Evolutionary conservation across 2,888 invertebrate genomes (phyloP).

Genomic region (Creontiades dilutus): DNA sequence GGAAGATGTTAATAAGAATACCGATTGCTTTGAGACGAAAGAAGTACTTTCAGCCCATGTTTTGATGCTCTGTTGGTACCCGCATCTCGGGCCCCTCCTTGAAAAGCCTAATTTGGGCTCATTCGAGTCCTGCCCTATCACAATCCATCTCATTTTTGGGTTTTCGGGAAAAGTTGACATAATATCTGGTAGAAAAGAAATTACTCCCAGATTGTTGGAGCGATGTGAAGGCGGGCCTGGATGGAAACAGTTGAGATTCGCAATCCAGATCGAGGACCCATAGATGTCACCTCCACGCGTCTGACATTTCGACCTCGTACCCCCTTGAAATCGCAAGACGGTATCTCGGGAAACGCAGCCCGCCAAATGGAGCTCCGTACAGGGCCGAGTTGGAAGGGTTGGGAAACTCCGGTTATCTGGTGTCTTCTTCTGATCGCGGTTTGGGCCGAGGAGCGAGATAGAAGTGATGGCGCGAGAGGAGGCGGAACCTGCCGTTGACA

Average conservation of each 20-base stretch:
- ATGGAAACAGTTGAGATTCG: background rate
- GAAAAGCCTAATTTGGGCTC: no score
- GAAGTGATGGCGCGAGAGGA: no score
- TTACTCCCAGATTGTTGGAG: no score
- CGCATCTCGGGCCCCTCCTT: no score
- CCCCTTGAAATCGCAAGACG: background rate
- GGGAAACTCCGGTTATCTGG: background rate
- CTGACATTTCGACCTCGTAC: background rate
- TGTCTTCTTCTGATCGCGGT: constrained; percentile 19
- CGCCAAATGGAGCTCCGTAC: background rate
- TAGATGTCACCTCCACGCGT: constrained; percentile 3
- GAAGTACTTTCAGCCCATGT: no score
- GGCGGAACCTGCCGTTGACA: background rate
- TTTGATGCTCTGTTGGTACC: no score
- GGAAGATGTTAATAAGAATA: no score
- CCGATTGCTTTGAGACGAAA: no score
- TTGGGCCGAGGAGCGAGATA: background rate
- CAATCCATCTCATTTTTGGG: no score
- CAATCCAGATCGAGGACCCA: background rate
- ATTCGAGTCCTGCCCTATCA: no score
- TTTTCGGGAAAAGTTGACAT: no score
- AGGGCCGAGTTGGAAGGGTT: background rate
- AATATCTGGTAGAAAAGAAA: no score
- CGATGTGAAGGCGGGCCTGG: background rate
- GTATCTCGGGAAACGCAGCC: background rate